Conservation (phyloP, 2,797 vertebrate genomes). For the Tokudaia tokunoshimensis region DNA sequence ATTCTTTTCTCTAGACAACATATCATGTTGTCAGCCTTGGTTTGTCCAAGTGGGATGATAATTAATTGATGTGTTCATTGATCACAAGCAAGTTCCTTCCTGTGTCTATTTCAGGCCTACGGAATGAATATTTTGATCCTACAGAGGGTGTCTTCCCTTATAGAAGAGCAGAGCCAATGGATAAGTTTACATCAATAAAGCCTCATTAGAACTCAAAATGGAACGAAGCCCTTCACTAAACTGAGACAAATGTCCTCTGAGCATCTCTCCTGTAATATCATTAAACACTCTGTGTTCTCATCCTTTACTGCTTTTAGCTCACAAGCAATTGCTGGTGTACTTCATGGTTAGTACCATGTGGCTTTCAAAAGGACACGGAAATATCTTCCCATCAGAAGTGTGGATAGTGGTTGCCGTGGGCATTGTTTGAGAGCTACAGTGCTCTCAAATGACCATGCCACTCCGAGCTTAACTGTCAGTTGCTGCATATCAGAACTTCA, state of each 20-base stretch:
- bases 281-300: neutral
- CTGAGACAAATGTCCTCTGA: neutral
- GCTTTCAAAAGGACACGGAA: constrained; percentile 18
- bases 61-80: neutral
- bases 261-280: neutral
- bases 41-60: neutral
- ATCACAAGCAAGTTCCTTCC: neutral
- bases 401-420: neutral
- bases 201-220: neutral
- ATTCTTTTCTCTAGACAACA: neutral
- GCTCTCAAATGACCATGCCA: constrained; percentile 7
- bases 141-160: neutral
- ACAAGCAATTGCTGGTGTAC: neutral
- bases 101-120: neutral
- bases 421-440: constrained; percentile 22
- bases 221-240: neutral
- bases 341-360: neutral
- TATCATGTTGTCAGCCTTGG: neutral
- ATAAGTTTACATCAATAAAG: neutral
- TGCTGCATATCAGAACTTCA: constrained; percentile 58
- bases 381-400: constrained; percentile 22
- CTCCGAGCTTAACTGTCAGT: constrained; percentile 44
- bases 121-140: neutral
- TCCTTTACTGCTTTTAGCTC: neutral
- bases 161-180: neutral